Evolutionary conservation across 2,888 invertebrate genomes (phyloP), one percentile per base, ranked within the genome.

Genomic region (Bombylius major): DNA sequence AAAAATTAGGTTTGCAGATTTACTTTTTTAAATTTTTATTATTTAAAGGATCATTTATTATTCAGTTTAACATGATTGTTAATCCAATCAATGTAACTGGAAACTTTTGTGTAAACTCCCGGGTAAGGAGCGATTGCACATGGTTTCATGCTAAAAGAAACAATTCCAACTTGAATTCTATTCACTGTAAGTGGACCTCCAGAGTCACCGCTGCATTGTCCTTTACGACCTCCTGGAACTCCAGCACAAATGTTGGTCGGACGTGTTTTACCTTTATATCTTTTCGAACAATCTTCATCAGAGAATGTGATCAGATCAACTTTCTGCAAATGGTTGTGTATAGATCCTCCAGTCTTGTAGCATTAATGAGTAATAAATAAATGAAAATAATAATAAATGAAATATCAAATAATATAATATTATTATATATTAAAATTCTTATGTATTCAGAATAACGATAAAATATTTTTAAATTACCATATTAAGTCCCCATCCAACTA

Each of bases 71-170:
- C n/a, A n/a, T n/a, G n/a, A n/a, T 23, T 23, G 23, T 31, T 59
- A 56, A 72, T 70, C 72, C 72, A 72, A 48, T 69, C 66, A n/a
- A 72, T 63, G 59, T 70, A 70, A 6, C 65, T 68, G 0, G 75
- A 66, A 4, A 76, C 74, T 59, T 71, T 70, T 2, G 76, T 72
- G 52, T 71, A 76, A 11, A 76, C 75, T 6, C 76, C 76, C 1
- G 76, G 76, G 62, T 70, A 73, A 12, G 72, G 73, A 4, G 69
- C 66, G 5, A 66, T 61, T 0, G 75, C 68, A 52, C 76, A 77
- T 5, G 76, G 76, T 61, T 76, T 77, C 0, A 67, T 62, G 55
- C 75, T 74, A 76, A 76, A 76, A 0, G 76, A 76, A 4, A 76
- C 76, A 44, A 76, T 69, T 31, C 77, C 76, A 9, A 74, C 65